Base-by-base conservation (phyloP, 35 echinoderm and acorn worm species). In the Acanthaster planci region DNA sequence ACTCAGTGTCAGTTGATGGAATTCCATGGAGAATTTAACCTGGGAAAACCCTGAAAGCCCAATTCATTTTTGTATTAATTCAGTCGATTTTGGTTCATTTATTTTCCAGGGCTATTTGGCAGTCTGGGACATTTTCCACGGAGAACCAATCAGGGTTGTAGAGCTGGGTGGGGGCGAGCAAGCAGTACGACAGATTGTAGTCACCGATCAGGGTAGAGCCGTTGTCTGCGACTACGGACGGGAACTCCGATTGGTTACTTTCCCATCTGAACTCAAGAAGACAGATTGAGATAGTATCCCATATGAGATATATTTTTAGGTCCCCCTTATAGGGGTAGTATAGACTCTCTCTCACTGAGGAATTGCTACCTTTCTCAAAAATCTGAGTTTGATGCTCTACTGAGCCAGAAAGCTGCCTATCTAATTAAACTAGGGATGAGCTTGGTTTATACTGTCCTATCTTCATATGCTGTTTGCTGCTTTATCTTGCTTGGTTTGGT, bases 191-290 rank as follows among this genome's bases (percentile, higher is more conserved):
- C 79, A 82, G 19, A 89, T 89, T 47, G 77, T 89, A 6, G 38
- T 78, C 79, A 42, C 80, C 1, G 87, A 89, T 29, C 80, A 53
- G 40, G 80, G 77, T 26, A 58, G 56, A 1, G 78, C 87, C 0
- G 80, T 89, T 6, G 87, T 89, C 38, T 89, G 87, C 67, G 87
- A 89, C 77, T 89, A 82, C 40, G 87, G 87, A 34, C 42, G 57
- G 22, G 87, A 89, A 27, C 55, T 89, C 29, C 68, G 87, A 81
- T 39, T 89, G 23, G 53, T 89, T 2, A 78, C 80, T 34, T 89
- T 89, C 39, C 87, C 87, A 67, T 38, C 87, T 32, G 38, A 55
- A 17, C 57, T 82, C 9, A 78, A 89, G 51, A 80, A 89, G 37
- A 82, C 37, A 7, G 77, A 80, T 23, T 80, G 77, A 60, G 30